Conservation (phyloP, 2,797 vertebrate species). For the Malurus leucopterus region DNA sequence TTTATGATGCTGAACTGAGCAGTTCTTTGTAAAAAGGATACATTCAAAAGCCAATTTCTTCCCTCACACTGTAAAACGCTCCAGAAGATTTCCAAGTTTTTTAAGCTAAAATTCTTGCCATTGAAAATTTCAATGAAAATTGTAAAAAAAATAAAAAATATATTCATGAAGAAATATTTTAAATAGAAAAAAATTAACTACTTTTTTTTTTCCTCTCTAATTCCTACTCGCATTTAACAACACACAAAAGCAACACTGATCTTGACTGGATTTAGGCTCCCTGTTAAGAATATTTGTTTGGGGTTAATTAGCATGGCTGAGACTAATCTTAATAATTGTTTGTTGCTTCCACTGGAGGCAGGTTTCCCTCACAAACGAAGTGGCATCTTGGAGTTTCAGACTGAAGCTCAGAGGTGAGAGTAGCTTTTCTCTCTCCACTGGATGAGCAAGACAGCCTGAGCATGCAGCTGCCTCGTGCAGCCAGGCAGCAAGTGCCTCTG, state of each 20-base stretch:
- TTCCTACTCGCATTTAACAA: constrained; percentile 49
- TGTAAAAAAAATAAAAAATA: neutral
- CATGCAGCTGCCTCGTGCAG: neutral
- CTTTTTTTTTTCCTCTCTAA: constrained; percentile 4
- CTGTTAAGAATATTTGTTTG: constrained; percentile 48
- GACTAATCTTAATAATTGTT: constrained; percentile 69
- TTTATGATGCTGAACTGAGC: neutral
- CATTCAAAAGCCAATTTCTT: constrained; percentile 10
- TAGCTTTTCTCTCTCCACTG: neutral
- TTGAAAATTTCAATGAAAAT: neutral
- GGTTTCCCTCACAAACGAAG: constrained; percentile 60
- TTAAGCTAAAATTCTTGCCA: neutral
- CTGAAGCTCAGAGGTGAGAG: constrained; percentile 48
- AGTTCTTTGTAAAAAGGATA: neutral
- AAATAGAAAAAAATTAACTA: constrained; percentile 6
- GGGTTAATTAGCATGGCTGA: constrained; percentile 62
- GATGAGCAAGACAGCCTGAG: neutral
- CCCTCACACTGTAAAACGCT: neutral
- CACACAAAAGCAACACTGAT: constrained; percentile 44
- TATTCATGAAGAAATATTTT: neutral
- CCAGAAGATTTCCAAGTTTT: neutral
- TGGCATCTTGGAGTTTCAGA: constrained; percentile 61
- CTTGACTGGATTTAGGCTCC: constrained; percentile 53
- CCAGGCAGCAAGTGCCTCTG: neutral
- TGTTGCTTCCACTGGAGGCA: constrained; percentile 70